Evolutionary conservation across 2,888 invertebrate species (phyloP), one percentile per base, ranked within the genome.

Genomic region (Exocentrus adspersus): DNA sequence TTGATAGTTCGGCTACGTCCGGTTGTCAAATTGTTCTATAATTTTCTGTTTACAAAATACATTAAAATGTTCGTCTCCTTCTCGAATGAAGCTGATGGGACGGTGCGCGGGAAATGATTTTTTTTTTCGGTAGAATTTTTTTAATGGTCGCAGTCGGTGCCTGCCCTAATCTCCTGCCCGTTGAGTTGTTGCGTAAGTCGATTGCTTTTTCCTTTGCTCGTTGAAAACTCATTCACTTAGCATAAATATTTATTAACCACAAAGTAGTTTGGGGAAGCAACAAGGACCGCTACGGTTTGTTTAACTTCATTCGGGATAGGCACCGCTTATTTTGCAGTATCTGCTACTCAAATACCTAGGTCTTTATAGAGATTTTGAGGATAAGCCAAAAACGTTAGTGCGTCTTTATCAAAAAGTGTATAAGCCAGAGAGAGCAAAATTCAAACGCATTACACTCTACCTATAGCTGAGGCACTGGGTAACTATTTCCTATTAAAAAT

Each of bases 1-100:
- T 71, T 67, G 60, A 65, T 73, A 74, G 78, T 77, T 80, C 78
- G 79, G 79, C 76, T 78, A 72, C 78, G 79, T 79, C 78, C 79
- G 79, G 76, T 78, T 78, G 78, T 79, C 77, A 78, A 78, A 77
- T 78, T 76, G 69, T 68, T 74, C 68, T 73, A 72, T 65, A 71
- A 74, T 71, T 64, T 69, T 73, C 66, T 75, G 71, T 77, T 74
- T 76, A 77, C 74, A 64, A 72, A 74, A 75, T 64, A 68, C 59
- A 51, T 62, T 67, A 65, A 65, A 67, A 70, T 68, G 67, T 68
- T 69, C 63, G 63, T 63, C 65, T 42, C 46, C 53, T 28, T n/a
- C 12, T 20, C 42, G 16, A 21, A 9, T 19, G 51, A 12, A 9
- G 17, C 24, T 3, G 17, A 20, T 50, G 37, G 3, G 41, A 37